Evolutionary conservation across 2,113 vertebrate species (phyloP).

Genomic region (Furnarius figulus): DNA sequence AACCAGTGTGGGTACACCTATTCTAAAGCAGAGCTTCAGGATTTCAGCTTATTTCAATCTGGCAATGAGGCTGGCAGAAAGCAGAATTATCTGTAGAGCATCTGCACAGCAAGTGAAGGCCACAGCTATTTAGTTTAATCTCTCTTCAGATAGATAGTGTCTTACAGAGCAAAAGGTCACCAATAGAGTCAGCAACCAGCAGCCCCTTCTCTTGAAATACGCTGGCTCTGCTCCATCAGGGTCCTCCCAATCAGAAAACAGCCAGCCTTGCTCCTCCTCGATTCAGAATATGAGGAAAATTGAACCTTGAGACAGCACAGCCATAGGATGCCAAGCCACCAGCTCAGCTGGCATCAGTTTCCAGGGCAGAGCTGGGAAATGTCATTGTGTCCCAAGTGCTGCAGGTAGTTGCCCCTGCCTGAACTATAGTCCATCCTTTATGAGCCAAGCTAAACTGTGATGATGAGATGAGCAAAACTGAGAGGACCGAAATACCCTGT

Average conservation of each 20-base stretch:
- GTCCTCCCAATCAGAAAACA: background rate
- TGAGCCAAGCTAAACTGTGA: background rate
- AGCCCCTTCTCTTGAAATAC: background rate
- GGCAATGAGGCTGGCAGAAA: background rate
- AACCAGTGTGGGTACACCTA: background rate
- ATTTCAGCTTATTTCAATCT: background rate
- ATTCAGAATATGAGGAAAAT: background rate
- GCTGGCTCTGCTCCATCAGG: background rate
- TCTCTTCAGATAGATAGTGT: background rate
- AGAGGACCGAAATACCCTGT: background rate
- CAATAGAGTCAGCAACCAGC: background rate
- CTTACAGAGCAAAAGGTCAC: background rate
- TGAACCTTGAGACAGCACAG: background rate
- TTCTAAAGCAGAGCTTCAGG: background rate
- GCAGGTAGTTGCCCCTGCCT: background rate
- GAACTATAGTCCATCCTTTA: background rate
- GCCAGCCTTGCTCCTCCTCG: background rate
- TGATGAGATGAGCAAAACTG: background rate
- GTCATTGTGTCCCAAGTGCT: background rate
- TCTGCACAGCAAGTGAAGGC: background rate
- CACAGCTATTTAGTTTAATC: background rate
- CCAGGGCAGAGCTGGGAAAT: background rate
- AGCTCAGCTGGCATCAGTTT: background rate
- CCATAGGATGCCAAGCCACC: background rate
- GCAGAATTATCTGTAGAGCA: background rate